phyloP scores from a whole-genome alignment of 37 sponge, comb jelly and placozoan genomes.

The Spongilla lacustris region DNA sequence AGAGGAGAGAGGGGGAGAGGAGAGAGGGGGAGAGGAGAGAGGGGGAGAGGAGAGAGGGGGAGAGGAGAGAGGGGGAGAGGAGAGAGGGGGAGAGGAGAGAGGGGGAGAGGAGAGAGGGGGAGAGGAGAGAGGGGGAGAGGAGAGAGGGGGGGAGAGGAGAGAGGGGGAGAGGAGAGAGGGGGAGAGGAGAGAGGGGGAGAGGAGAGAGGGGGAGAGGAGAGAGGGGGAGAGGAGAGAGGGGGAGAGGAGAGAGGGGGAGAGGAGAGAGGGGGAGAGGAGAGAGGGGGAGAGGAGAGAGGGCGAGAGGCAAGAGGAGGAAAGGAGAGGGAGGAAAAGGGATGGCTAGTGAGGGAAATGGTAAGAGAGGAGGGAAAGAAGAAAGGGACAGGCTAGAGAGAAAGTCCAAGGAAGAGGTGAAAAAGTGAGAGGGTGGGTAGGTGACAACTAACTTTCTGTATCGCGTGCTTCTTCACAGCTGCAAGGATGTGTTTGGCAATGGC shows the following conservation, averaged over 20 bases:
- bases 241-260: background rate
- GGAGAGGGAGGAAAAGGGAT: no score
- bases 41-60: no score
- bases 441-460: constrained; percentile 10
- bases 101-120: no score
- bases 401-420: background rate
- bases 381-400: background rate
- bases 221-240: background rate
- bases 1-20: no score
- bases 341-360: background rate
- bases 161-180: background rate
- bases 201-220: background rate
- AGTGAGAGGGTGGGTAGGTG: background rate
- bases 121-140: no score
- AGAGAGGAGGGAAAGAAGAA: background rate
- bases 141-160: no score
- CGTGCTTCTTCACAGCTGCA: constrained; percentile 1
- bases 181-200: background rate
- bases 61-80: no score
- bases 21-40: no score
- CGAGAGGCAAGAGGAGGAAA: background rate
- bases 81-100: no score
- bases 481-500: constrained; percentile 18
- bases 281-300: background rate
- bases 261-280: background rate